Evolutionary conservation across 2,888 invertebrate genomes (phyloP), one percentile per base, ranked within the genome.

Genomic region (Frankliniella intonsa): DNA sequence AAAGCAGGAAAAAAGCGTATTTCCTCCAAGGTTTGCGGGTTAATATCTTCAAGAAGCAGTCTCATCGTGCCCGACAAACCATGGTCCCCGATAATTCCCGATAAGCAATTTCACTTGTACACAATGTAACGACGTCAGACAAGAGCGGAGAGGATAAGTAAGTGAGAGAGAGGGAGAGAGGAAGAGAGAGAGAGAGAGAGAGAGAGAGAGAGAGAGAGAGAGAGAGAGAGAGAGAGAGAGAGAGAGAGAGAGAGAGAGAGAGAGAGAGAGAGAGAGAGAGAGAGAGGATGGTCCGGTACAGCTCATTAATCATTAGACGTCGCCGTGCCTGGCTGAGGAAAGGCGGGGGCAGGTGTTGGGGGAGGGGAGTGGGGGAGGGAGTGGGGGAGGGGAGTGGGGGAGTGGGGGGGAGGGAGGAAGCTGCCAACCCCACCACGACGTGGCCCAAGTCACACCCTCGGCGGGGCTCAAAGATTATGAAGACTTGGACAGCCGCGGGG

Each of bases 401-500:
- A 62, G 62, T 19, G 62, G 62, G 38, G n/a, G 62, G 14, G 62
- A 14, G 62, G 62, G 1, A 17, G 62, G 5, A 2, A 8, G 5
- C 55, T 3, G 38, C 38, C 38, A 38, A 5, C 38, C 38, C 38
- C 38, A 5, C 38, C 5, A 38, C 38, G 38, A 17, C 55, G 55
- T 17, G 55, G 55, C 55, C 38, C 38, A 38, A 55, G 55, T 55
- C 55, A 55, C 55, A 55, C 55, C 55, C 55, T 17, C 55, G 55
- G 62, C 62, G 62, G 69, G 69, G 69, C 69, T 76, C 69, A 25
- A 76, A 76, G 69, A 76, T 76, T 76, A 76, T 76, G 69, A 76
- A 76, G 69, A 76, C 69, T 76, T 76, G 69, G 69, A 76, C 69
- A 76, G 22, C 69, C 69, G 69, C 69, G 69, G 69, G 69, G 69